These are phyloP conservation scores for Rhinichthys klamathensis DNA, from an alignment of 2,113 vertebrate species.

Conservation along the genomic window DNA sequence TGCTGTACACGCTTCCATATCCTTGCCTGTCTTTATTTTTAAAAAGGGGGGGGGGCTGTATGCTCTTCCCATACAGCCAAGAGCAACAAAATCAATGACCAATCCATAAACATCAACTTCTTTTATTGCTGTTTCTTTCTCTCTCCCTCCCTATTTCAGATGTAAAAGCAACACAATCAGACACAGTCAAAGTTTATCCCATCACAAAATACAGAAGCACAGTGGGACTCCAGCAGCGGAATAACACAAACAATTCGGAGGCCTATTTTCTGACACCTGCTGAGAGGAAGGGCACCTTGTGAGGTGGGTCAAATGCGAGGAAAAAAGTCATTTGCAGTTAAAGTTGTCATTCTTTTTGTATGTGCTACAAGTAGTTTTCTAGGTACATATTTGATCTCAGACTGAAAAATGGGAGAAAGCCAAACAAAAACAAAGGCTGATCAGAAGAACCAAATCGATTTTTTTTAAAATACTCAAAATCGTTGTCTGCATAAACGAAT, in stretches of 20 bases:
- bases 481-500: not conserved
- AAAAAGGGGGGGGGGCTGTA: slow-evolving; percentile 31
- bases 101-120: slow-evolving; percentile 61
- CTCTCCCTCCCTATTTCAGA: slow-evolving; percentile 40
- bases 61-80: slow-evolving; percentile 53
- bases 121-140: slow-evolving; percentile 56
- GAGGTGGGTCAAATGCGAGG: slow-evolving; percentile 51
- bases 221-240: slow-evolving; percentile 45
- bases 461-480: not conserved
- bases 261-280: slow-evolving; percentile 52
- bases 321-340: slow-evolving; percentile 54
- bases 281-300: slow-evolving; percentile 48
- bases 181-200: slow-evolving; percentile 52
- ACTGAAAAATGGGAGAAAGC: slow-evolving; percentile 10
- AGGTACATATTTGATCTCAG: slow-evolving; percentile 35
- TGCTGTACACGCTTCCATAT: slow-evolving; percentile 15
- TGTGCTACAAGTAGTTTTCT: slow-evolving; percentile 23
- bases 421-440: slow-evolving; percentile 8
- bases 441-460: not conserved
- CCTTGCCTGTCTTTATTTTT: slow-evolving; percentile 19
- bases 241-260: slow-evolving; percentile 55
- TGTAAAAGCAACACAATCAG: slow-evolving; percentile 53
- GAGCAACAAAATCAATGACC: slow-evolving; percentile 60
- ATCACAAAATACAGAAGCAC: slow-evolving; percentile 53
- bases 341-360: slow-evolving; percentile 46